These are phyloP conservation scores for Dicaeum eximium DNA, from an alignment of 2,113 vertebrate species.

Conservation along the genomic window DNA sequence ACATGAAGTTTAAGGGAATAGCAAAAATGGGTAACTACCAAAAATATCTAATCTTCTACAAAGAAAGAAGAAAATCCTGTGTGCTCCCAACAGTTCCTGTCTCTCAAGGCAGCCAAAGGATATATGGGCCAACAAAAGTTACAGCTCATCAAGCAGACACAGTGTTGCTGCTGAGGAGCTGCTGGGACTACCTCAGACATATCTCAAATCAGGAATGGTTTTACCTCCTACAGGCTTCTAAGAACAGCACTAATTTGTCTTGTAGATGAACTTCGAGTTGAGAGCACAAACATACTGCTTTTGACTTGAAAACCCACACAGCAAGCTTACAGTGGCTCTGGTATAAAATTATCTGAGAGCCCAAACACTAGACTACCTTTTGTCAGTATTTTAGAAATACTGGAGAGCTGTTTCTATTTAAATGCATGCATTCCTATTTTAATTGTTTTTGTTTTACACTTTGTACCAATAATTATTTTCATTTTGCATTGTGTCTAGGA, in stretches of 20 bases:
- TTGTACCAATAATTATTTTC: neutral
- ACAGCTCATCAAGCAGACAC: neutral
- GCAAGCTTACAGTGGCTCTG: neutral
- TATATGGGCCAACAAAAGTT: neutral
- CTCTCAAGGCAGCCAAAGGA: neutral
- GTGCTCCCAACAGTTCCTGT: fast-evolving
- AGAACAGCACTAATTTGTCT: neutral
- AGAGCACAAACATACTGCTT: neutral
- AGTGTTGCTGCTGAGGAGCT: neutral
- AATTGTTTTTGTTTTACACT: neutral
- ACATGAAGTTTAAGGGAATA: neutral
- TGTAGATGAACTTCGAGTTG: neutral
- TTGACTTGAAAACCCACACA: neutral
- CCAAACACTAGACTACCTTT: neutral
- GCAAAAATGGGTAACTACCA: neutral
- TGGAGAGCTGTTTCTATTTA: neutral
- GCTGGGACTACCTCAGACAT: neutral
- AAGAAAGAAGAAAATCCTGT: neutral
- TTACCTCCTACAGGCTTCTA: neutral
- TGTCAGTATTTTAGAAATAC: neutral
- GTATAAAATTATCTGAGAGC: neutral
- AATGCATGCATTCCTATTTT: neutral
- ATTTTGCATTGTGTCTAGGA: neutral
- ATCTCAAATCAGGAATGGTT: neutral
- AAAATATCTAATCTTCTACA: neutral